Percentiles rank a stretch among this genome's conserved stretches.
phyloP scores from a whole-genome alignment of 2,888 invertebrate species.

The Cheilosia impressa region DNA sequence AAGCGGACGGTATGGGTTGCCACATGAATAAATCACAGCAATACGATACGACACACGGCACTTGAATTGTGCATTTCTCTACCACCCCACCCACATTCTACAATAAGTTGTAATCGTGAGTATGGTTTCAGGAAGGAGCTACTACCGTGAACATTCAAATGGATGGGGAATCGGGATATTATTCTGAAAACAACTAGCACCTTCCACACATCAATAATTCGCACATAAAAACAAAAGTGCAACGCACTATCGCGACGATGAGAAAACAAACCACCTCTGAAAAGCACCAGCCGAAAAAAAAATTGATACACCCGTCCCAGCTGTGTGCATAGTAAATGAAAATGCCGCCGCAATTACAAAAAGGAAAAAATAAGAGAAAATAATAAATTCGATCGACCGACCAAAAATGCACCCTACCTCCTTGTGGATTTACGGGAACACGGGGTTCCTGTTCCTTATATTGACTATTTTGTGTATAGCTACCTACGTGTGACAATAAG shows the following conservation, averaged over 20 bases:
- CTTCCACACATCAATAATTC: slow-evolving; percentile 26
- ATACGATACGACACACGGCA: slow-evolving; percentile 27
- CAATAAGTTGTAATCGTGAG: background rate
- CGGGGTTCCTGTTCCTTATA: slow-evolving; percentile 5
- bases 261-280: slow-evolving; percentile 26
- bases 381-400: slow-evolving; percentile 34
- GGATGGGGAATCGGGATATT: slow-evolving; percentile 18
- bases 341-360: slow-evolving; percentile 16
- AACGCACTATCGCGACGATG: slow-evolving; percentile 24
- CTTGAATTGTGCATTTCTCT: background rate
- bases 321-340: slow-evolving; percentile 26
- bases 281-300: background rate
- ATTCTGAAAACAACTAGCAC: slow-evolving; percentile 16
- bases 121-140: background rate
- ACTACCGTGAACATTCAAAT: slow-evolving; percentile 12
- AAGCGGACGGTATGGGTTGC: background rate
- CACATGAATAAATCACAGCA: slow-evolving; percentile 60
- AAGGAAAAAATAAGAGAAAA: slow-evolving; percentile 11
- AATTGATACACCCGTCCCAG: slow-evolving; percentile 12
- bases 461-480: slow-evolving; percentile 31
- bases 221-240: slow-evolving; percentile 29
- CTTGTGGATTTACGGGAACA: background rate
- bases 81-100: slow-evolving; percentile 1
- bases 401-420: background rate
- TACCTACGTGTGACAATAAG: slow-evolving; percentile 57